Percentiles rank a stretch among this genome's conserved stretches.
Conservation (phyloP, 2,113 vertebrate genomes). For the Cynoglossus semilaevis region DNA sequence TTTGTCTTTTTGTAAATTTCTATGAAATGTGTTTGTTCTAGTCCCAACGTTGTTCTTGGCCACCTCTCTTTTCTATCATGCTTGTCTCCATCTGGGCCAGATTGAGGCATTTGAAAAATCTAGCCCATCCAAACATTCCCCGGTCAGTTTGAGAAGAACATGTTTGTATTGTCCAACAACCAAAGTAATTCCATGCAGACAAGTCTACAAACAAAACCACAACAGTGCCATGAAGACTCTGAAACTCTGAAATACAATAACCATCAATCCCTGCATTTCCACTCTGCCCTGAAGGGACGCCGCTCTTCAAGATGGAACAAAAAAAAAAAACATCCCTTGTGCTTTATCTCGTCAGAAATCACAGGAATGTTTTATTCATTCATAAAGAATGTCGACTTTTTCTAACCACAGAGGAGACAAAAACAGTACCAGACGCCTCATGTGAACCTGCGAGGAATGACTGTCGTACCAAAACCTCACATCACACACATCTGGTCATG, state of each 20-base stretch:
- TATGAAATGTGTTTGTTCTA: conserved; percentile 59
- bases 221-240: conserved; percentile 6
- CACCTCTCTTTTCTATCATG: conserved; percentile 54
- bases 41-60: conserved; percentile 60
- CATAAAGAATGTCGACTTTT: conserved; percentile 31
- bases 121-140: conserved; percentile 55
- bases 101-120: conserved; percentile 43
- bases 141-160: conserved; percentile 29
- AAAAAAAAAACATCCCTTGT: not conserved
- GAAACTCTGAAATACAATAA: not conserved
- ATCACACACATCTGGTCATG: conserved; percentile 18
- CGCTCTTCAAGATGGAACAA: conserved; percentile 1
- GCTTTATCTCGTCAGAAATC: conserved; percentile 11
- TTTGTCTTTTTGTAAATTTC: conserved; percentile 63
- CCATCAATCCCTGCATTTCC: conserved; percentile 1
- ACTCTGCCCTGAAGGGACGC: conserved; percentile 1
- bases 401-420: conserved; percentile 23
- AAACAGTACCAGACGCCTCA: conserved; percentile 29
- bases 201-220: conserved; percentile 10
- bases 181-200: conserved; percentile 43
- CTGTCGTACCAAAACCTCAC: conserved; percentile 40
- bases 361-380: conserved; percentile 17
- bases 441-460: conserved; percentile 45
- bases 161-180: conserved; percentile 25
- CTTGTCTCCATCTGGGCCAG: conserved; percentile 48